Base-by-base conservation (phyloP, 2,888 invertebrate species). In the Capitulum mitella region DNA sequence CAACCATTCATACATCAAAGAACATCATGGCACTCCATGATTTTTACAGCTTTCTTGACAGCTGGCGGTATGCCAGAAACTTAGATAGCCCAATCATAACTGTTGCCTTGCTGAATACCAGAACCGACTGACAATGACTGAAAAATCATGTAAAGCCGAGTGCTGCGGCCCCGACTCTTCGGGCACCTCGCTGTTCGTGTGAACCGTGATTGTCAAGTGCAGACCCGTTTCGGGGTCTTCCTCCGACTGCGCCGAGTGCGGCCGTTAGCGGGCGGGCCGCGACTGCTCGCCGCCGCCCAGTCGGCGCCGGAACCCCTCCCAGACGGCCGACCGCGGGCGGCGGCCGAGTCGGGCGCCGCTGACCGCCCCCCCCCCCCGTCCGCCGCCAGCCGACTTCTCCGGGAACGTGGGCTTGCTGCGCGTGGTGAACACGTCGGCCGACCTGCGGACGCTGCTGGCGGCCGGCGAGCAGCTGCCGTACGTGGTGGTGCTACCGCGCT, bases 401-500 rank as follows among this genome's bases (percentile, higher is more conserved):
- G 96, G 97, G 54, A 92, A 92, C 80, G 92, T 93, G 32, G 97
- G 97, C 34, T 92, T 93, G 1, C 88, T 97, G 19, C 93, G 95
- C 83, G 87, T 92, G 83, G 87, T 96, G 75, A 88, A 89, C 81
- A 87, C 86, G 77, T 84, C 88, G 8, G 85, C 84, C n/a, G 94
- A 95, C 84, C 86, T 93, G 14, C 86, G 90, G 74, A 93, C 93
- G 90, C 85, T 97, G 61, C 86, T 92, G 40, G 89, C 90, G 82
- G 82, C 82, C 58, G 91, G 91, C 3, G 90, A 90, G n/a, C 91
- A 93, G 48, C 90, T 91, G 2, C 93, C 93, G 0, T 97, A 96
- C 84, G 90, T 93, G 81, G 92, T 91, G 19, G 88, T 95, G 61
- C 86, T 94, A 81, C 87, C 89, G 58, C 90, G 91, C 77, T 87